A percentile compares a stretch with the other conserved stretches of the same genome.
phyloP scores from a whole-genome alignment of 2,888 invertebrate species.

The Eupithecia exiguata region DNA sequence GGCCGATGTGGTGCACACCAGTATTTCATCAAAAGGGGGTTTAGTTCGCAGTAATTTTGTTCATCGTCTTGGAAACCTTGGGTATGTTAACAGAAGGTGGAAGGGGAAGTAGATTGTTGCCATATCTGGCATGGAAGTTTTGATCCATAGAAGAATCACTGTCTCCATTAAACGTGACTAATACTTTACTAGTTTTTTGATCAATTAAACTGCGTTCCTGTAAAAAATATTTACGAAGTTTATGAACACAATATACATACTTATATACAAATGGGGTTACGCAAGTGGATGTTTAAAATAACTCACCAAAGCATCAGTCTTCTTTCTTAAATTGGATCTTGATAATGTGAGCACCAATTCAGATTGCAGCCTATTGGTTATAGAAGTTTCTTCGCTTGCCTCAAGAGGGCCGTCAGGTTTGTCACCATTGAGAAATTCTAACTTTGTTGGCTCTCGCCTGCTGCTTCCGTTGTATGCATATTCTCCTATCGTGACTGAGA shows the following conservation, averaged over 20 bases:
- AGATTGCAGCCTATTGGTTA: slow-evolving; percentile 87
- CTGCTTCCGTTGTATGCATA: slow-evolving; percentile 84
- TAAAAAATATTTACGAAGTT: slow-evolving; percentile 52
- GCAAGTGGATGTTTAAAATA: slow-evolving; percentile 5
- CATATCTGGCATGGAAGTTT: slow-evolving; percentile 79
- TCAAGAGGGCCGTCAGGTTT: slow-evolving; percentile 68
- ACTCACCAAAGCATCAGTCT: slow-evolving; percentile 87
- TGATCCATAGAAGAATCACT: slow-evolving; percentile 70
- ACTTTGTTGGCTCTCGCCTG: slow-evolving; percentile 86
- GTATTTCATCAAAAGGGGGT: slow-evolving; percentile 17
- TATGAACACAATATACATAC: slow-evolving; percentile 8
- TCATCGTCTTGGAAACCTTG: slow-evolving; percentile 67
- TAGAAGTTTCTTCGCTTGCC: slow-evolving; percentile 76
- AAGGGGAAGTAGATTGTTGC: slow-evolving; percentile 77
- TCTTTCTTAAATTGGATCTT: slow-evolving; percentile 89
- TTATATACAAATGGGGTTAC: neutral
- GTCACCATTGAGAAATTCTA: slow-evolving; percentile 86
- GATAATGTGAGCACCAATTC: slow-evolving; percentile 90
- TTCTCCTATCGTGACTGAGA: slow-evolving; percentile 89
- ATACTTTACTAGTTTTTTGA: slow-evolving; percentile 45
- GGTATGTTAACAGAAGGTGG: slow-evolving; percentile 78
- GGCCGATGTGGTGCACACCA: slow-evolving; percentile 22
- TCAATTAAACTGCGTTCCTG: slow-evolving; percentile 58
- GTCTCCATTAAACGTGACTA: slow-evolving; percentile 51
- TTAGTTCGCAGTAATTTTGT: slow-evolving; percentile 54